Evolutionary conservation across 2,888 invertebrate species (phyloP).

Genomic region (Bimastos eiseni): DNA sequence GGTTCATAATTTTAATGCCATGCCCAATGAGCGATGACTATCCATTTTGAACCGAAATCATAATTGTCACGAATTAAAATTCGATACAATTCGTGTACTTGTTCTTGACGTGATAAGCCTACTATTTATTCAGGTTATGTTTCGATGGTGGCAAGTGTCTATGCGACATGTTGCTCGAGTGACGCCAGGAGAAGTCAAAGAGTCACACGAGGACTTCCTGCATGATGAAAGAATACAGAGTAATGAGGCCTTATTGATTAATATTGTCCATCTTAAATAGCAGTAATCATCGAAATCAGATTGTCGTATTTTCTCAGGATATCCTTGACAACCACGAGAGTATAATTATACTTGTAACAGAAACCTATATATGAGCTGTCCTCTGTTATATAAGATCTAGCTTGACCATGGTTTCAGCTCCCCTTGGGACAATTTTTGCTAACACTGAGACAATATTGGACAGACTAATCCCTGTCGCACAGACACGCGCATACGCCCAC

Average conservation of each 20-base stretch:
- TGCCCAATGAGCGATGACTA: neutral
- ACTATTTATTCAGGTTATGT: conserved; percentile 49
- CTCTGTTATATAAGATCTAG: too few relatives aligned
- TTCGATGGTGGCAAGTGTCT: conserved; percentile 57
- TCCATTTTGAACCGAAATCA: neutral
- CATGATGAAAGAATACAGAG: conserved; percentile 54
- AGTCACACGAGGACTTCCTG: conserved; percentile 54
- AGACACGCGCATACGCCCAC: neutral
- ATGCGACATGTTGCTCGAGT: conserved; percentile 52
- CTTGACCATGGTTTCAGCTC: too few relatives aligned
- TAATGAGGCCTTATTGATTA: conserved; percentile 32
- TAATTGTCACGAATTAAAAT: too few relatives aligned
- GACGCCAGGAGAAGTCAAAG: conserved; percentile 49
- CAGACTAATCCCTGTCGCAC: too few relatives aligned
- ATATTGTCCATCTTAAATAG: neutral
- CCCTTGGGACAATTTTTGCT: too few relatives aligned
- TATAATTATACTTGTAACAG: neutral
- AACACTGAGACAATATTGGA: too few relatives aligned
- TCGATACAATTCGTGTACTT: too few relatives aligned
- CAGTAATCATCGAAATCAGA: too few relatives aligned
- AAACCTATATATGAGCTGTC: neutral
- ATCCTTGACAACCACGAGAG: neutral
- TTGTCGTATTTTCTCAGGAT: neutral
- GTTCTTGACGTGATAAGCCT: too few relatives aligned
- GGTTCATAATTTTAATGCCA: neutral